phyloP scores from a whole-genome alignment of 2,797 vertebrate genomes.

The Zalophus californianus region DNA sequence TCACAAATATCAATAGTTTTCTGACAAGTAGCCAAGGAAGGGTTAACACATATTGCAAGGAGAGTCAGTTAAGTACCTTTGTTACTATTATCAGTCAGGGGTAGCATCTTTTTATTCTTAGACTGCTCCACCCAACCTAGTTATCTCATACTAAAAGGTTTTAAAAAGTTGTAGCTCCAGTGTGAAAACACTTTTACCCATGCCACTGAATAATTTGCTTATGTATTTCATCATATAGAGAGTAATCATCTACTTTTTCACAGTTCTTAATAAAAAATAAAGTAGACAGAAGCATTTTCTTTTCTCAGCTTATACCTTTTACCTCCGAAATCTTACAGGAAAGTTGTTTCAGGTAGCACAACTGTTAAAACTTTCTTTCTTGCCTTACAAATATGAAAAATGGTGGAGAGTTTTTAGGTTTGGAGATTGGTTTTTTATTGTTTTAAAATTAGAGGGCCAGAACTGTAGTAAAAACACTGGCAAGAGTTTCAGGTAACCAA shows the following conservation, averaged over 20 bases:
- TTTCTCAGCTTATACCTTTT: background rate
- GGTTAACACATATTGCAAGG: background rate
- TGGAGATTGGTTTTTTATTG: background rate
- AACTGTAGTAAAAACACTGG: background rate
- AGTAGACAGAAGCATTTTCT: background rate
- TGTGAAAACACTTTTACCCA: background rate
- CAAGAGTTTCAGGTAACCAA: background rate
- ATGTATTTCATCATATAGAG: background rate
- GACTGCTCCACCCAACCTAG: background rate
- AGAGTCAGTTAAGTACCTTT: background rate
- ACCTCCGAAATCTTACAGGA: background rate
- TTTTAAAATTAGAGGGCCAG: constrained; percentile 44
- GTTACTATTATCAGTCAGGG: background rate
- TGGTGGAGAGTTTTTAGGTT: background rate
- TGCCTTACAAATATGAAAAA: background rate
- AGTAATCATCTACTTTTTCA: background rate
- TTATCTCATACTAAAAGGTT: background rate
- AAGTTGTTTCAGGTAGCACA: background rate
- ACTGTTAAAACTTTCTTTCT: background rate
- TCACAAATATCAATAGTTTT: background rate
- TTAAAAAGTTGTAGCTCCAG: background rate
- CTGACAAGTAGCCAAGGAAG: background rate
- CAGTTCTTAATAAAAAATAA: background rate
- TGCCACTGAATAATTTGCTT: background rate
- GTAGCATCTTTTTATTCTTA: background rate